Evolutionary conservation across 2,888 invertebrate species (phyloP), one percentile per base, ranked within the genome.

Genomic region (Gastrophysa polygoni): DNA sequence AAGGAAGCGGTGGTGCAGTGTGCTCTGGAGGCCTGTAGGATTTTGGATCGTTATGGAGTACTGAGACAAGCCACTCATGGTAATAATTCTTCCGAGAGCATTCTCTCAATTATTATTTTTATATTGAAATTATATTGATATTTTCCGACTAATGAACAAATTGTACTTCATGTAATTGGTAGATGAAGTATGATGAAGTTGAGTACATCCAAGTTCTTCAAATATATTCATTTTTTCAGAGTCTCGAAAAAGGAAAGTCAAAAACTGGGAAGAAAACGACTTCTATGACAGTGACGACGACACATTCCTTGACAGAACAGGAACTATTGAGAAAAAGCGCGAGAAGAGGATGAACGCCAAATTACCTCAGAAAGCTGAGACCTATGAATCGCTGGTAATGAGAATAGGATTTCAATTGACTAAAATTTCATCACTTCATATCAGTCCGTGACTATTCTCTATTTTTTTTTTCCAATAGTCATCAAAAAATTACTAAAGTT

Each of bases 221-320:
- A 57, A 46, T 43, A 21, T 51, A 49, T 48, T 49, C 32, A 11
- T 63, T 32, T 34, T 62, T 79, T 14, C 73, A 92, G 94, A 95
- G 79, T 90, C 92, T 0, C 87, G 90, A n/a, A 91, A 93, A 61
- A 85, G 91, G 0, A 94, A 92, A 78, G 82, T 85, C 8, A 89
- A 89, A 69, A 89, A 91, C 71, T 92, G 92, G 88, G 88, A 89
- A 73, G 93, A 92, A 2, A 93, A 97, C 75, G 98, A 96, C 80
- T 96, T 86, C 78, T 96, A 95, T 79, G 93, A 94, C 71, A 94
- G 94, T 1, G 97, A 99, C 75, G 98, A 99, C 64, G 98, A 99
- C 80, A 92, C 91, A 18, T 99, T 93, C 83, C 85, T 96, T 57
- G 99, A 99, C 80, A 85, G 98, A 66, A 99, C 99, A 0, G 98